A percentile compares a stretch with the other conserved stretches of the same genome.
phyloP scores from a whole-genome alignment of 1,140 invertebrate species.

The Lordiphosa clarofinis region DNA sequence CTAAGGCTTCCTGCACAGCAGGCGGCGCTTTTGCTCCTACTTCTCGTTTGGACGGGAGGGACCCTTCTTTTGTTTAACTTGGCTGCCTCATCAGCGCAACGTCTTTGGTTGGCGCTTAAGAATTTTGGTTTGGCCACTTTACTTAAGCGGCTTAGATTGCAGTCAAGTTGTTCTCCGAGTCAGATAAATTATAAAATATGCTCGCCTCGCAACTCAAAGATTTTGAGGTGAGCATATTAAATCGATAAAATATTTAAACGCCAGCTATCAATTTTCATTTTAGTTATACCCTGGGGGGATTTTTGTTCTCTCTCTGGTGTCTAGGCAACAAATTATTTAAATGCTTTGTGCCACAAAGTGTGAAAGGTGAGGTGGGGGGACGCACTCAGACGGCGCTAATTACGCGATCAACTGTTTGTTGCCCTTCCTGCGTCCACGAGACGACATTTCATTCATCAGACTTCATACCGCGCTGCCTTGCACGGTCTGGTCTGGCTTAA shows the following conservation, averaged over 20 bases:
- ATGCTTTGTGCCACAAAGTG: neutral
- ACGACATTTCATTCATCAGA: conserved; percentile 71
- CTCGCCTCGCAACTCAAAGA: conserved; percentile 5
- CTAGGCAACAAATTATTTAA: conserved; percentile 33
- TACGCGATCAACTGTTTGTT: conserved; percentile 57
- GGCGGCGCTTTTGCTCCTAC: conserved; percentile 3
- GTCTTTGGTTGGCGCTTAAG: conserved; percentile 15
- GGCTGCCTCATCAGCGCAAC: neutral
- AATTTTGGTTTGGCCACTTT: conserved; percentile 27
- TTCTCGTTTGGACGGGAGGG: neutral
- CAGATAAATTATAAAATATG: conserved; percentile 43
- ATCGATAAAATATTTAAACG: conserved; percentile 74
- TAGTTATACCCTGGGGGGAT: conserved; percentile 20
- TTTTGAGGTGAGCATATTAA: conserved; percentile 15
- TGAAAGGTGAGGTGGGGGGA: neutral
- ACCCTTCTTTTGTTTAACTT: conserved; percentile 21
- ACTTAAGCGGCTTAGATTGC: conserved; percentile 51
- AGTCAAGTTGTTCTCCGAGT: conserved; percentile 2
- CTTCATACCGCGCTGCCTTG: conserved; percentile 41
- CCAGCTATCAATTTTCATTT: conserved; percentile 69
- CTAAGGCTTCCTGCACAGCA: conserved; percentile 47
- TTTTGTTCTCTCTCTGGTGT: conserved; percentile 14
- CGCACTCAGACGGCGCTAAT: conserved; percentile 66
- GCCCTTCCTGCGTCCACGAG: conserved; percentile 3
- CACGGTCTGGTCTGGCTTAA: conserved; percentile 42